These are phyloP conservation scores for Lamprotornis superbus DNA, from an alignment of 2,113 vertebrate species.

Conservation along the genomic window DNA sequence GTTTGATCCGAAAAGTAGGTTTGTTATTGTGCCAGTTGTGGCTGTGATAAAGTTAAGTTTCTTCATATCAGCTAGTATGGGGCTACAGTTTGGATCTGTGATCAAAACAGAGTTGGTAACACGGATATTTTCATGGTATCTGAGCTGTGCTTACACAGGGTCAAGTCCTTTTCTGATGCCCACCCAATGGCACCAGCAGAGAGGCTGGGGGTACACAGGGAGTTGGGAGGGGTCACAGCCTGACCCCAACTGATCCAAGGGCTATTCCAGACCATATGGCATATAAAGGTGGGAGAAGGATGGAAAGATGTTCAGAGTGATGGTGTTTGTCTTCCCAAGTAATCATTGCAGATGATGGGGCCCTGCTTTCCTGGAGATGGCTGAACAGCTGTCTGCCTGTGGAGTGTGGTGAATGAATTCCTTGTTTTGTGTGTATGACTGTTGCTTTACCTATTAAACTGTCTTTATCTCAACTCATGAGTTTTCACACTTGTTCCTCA, in stretches of 20 bases:
- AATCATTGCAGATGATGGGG: accelerated
- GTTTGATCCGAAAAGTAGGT: not conserved
- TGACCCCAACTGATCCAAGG: not conserved
- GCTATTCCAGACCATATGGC: not conserved
- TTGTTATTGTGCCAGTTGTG: not conserved
- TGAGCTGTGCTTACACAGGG: not conserved
- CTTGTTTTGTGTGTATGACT: not conserved
- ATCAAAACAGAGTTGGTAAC: not conserved
- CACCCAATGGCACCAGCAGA: not conserved
- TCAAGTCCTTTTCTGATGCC: not conserved
- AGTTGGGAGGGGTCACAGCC: not conserved
- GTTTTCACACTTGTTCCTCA: not conserved
- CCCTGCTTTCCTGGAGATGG: not conserved
- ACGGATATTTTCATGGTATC: not conserved
- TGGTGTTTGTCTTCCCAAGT: not conserved
- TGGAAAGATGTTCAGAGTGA: not conserved
- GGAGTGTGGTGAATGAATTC: not conserved
- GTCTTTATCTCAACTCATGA: not conserved
- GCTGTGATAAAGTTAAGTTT: not conserved
- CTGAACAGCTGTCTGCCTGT: not conserved
- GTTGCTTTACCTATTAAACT: not conserved
- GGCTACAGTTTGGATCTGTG: not conserved
- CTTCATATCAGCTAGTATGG: not conserved
- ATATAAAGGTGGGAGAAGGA: not conserved
- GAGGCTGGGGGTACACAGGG: not conserved